Evolutionary conservation across 2,888 invertebrate genomes (phyloP).

Genomic region (Temnothorax rugatulus): DNA sequence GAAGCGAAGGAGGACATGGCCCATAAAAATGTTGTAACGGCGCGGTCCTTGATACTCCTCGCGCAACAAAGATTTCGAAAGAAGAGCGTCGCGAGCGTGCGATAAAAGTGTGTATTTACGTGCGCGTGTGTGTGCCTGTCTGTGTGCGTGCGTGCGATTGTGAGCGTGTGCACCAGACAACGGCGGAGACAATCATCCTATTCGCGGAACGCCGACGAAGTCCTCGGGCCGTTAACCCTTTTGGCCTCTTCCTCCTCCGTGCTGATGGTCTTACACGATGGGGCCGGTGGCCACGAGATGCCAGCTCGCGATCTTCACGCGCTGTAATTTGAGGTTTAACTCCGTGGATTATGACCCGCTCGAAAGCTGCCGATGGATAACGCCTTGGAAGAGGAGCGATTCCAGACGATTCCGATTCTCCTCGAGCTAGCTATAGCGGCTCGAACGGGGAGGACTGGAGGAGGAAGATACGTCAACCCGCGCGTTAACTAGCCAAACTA

Average conservation of each 20-base stretch:
- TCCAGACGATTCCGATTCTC: background rate
- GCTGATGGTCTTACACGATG: constrained; percentile 26
- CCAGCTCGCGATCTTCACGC: constrained; percentile 32
- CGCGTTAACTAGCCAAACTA: constrained; percentile 3
- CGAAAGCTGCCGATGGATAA: constrained; percentile 2
- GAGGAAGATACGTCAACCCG: background rate
- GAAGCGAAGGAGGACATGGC: constrained; percentile 50
- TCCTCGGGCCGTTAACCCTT: constrained; percentile 51
- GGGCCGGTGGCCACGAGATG: constrained; percentile 21
- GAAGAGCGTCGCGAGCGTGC: constrained; percentile 11
- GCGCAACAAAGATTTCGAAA: constrained; percentile 41
- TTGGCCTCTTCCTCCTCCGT: constrained; percentile 15
- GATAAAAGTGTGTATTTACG: background rate
- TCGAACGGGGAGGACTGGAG: background rate
- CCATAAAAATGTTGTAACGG: constrained; percentile 73
- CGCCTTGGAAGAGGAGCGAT: background rate
- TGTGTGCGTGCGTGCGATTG: background rate
- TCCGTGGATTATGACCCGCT: constrained; percentile 30
- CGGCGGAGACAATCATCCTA: constrained; percentile 46
- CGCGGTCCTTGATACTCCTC: constrained; percentile 31
- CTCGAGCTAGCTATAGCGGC: background rate
- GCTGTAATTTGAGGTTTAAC: constrained; percentile 21
- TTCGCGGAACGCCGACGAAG: constrained; percentile 27
- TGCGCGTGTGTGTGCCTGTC: background rate
- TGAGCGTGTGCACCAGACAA: constrained; percentile 11